Evolutionary conservation across 2,113 vertebrate genomes (phyloP).

Genomic region (Noctilio leporinus): DNA sequence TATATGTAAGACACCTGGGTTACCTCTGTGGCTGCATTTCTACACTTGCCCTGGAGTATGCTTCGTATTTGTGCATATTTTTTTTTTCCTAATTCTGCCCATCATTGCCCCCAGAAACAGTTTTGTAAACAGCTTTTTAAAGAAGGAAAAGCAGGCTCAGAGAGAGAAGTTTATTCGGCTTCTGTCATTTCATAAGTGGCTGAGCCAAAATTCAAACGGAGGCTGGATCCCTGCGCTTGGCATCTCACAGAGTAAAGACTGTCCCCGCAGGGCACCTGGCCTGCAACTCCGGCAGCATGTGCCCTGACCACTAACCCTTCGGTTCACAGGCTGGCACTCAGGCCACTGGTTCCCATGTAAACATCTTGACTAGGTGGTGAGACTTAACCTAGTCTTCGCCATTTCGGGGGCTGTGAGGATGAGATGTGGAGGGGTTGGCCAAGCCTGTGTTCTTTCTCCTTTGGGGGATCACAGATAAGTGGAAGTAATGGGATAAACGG

Average conservation of each 20-base stretch:
- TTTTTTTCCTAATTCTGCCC: slow-evolving; percentile 14
- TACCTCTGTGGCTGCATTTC: neutral
- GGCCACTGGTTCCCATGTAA: too few relatives aligned
- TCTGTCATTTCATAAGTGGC: neutral
- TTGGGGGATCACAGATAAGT: neutral
- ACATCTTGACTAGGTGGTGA: neutral
- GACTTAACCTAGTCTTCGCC: neutral
- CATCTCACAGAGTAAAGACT: too few relatives aligned
- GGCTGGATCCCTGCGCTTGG: neutral
- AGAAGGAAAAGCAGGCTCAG: neutral
- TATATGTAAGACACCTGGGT: neutral
- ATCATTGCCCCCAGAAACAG: neutral
- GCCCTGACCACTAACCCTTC: too few relatives aligned
- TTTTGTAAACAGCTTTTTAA: slow-evolving; percentile 15
- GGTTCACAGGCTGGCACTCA: too few relatives aligned
- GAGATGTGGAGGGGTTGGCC: neutral
- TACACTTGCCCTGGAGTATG: neutral
- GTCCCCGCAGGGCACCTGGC: too few relatives aligned
- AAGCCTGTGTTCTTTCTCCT: neutral
- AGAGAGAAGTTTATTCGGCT: neutral
- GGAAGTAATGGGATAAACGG: neutral
- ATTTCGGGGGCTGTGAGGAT: neutral
- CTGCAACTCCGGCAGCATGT: too few relatives aligned
- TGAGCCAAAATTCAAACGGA: neutral
- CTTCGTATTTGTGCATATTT: neutral